Evolutionary conservation across 2,113 vertebrate species (phyloP).

Genomic region (Aphyosemion australe): DNA sequence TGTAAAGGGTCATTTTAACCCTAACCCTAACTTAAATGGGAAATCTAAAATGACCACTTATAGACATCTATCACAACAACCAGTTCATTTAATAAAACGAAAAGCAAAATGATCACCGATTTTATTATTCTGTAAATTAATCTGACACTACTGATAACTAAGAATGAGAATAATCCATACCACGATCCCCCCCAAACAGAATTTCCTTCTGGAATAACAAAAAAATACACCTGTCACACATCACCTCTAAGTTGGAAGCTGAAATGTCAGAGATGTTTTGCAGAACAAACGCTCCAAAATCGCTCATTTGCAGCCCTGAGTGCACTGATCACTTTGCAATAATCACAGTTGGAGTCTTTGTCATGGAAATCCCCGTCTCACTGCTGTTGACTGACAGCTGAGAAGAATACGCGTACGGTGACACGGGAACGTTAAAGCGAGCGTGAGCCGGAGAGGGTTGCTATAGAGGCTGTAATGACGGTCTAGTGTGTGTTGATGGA

Average conservation of each 20-base stretch:
- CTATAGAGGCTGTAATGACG: conserved; percentile 57
- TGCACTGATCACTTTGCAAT: conserved; percentile 23
- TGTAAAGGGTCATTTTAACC: too few species aligned
- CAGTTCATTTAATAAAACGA: too few species aligned
- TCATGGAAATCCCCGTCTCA: conserved; percentile 23
- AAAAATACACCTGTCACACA: conserved; percentile 1
- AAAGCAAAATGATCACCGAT: too few species aligned
- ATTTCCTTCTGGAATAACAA: too few species aligned
- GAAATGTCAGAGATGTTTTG: conserved; percentile 1
- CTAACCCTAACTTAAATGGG: too few species aligned
- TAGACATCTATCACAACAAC: too few species aligned
- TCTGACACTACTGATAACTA: too few species aligned
- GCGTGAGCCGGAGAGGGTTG: conserved; percentile 38
- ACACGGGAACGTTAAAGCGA: conserved; percentile 39
- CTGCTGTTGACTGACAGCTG: conserved; percentile 38
- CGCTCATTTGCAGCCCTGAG: conserved; percentile 1
- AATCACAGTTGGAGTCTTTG: conserved; percentile 41
- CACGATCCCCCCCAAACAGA: neutral
- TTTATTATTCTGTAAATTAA: too few species aligned
- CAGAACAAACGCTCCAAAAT: conserved; percentile 11
- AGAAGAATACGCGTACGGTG: conserved; percentile 45
- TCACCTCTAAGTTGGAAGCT: conserved; percentile 10
- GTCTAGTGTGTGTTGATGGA: conserved; percentile 55
- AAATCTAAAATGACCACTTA: too few species aligned
- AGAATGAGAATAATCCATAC: too few species aligned